A percentile compares a stretch with the other conserved stretches of the same genome.
Conservation (phyloP, 2,797 vertebrate species). For the Esox lucius region DNA sequence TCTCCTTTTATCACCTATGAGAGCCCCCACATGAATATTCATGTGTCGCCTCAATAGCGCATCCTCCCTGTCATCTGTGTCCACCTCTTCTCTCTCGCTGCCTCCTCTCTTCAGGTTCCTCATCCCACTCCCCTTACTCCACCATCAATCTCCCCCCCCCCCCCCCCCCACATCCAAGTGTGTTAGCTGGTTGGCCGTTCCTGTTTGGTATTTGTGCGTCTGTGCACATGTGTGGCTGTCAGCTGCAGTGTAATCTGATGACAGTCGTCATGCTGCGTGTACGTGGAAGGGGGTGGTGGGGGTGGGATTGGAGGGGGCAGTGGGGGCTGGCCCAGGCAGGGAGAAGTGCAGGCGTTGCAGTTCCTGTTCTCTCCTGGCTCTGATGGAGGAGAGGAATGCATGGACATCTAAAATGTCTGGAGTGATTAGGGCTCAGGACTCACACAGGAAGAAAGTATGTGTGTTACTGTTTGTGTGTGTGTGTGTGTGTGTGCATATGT, state of each 20-base stretch:
- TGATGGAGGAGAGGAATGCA: conserved; percentile 39
- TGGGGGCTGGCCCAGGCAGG: conserved; percentile 37
- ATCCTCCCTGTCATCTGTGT: neutral
- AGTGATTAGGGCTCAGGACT: conserved; percentile 58
- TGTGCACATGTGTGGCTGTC: conserved; percentile 40
- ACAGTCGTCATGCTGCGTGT: conserved; percentile 71
- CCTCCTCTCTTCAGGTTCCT: conserved; percentile 53
- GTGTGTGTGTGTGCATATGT: conserved; percentile 17
- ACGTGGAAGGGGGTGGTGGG: conserved; percentile 46
- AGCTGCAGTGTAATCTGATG: conserved; percentile 74
- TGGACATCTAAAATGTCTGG: conserved; percentile 67
- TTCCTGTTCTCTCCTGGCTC: conserved; percentile 65
- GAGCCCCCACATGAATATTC: conserved; percentile 24
- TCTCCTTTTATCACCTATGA: conserved; percentile 39
- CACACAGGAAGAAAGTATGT: conserved; percentile 32
- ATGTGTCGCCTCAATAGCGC: conserved; percentile 13
- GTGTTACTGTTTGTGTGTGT: conserved; percentile 19
- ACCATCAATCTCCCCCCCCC: conserved; percentile 51
- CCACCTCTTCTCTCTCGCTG: conserved; percentile 51
- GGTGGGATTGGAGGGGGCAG: conserved; percentile 29
- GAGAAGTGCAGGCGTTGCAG: conserved; percentile 75
- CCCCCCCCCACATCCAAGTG: conserved; percentile 53
- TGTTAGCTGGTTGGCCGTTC: conserved; percentile 10
- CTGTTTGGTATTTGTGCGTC: conserved; percentile 9
- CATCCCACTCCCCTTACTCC: conserved; percentile 53